phyloP scores from a whole-genome alignment of 2,113 vertebrate genomes.

The Diadophis punctatus region DNA sequence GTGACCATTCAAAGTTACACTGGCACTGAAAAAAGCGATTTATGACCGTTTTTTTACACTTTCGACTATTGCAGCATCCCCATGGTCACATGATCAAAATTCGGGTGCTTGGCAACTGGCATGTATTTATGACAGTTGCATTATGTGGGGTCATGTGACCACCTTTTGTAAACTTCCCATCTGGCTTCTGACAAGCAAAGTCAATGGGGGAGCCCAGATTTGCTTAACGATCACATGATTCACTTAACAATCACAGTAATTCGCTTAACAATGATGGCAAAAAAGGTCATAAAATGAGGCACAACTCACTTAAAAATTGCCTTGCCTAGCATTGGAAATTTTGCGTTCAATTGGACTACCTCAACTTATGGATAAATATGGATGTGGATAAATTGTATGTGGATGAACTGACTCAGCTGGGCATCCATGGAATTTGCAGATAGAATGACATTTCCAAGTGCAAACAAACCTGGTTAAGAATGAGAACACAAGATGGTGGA shows the following conservation, averaged over 20 bases:
- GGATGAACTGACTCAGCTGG: neutral
- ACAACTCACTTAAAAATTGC: neutral
- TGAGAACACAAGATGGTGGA: neutral
- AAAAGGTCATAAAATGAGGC: neutral
- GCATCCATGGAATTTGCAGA: neutral
- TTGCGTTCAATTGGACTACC: no score
- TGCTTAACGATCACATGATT: neutral
- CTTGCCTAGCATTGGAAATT: neutral
- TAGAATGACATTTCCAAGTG: neutral
- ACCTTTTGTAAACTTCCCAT: neutral
- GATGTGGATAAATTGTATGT: neutral
- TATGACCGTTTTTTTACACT: neutral
- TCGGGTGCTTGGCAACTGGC: neutral
- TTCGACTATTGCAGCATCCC: neutral
- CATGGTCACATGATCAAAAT: neutral
- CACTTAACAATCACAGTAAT: neutral
- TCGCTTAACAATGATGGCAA: neutral
- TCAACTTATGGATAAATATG: no score
- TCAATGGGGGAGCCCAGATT: neutral
- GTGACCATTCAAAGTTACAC: neutral
- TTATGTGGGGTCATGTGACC: neutral
- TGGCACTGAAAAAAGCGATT: neutral
- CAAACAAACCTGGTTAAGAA: neutral
- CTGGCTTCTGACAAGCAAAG: neutral
- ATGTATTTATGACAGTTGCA: neutral